These are phyloP conservation scores for Galemys pyrenaicus DNA, from an alignment of 2,113 vertebrate species.

Conservation along the genomic window DNA sequence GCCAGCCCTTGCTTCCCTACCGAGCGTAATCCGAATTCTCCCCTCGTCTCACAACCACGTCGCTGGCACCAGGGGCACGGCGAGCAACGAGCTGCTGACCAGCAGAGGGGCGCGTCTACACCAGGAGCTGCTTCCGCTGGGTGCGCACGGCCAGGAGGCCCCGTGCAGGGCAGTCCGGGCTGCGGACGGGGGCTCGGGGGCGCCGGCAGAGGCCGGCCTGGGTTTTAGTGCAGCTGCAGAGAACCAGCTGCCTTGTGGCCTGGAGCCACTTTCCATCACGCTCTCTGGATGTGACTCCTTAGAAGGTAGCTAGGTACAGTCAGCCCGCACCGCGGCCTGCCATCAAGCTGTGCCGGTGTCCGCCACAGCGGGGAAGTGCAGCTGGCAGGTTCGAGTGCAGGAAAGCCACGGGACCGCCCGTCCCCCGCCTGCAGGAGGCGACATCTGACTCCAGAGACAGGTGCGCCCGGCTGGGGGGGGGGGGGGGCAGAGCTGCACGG, in stretches of 20 bases:
- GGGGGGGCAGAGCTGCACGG: not conserved
- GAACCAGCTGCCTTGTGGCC: not conserved
- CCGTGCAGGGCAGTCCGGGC: too few species aligned
- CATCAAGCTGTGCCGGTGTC: constrained; percentile 72
- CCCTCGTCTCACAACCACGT: not conserved
- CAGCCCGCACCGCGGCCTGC: constrained; percentile 63
- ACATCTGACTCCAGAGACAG: constrained; percentile 44
- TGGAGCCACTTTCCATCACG: not conserved
- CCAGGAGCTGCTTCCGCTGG: not conserved
- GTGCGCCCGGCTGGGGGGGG: constrained; percentile 22
- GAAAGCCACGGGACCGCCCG: not conserved
- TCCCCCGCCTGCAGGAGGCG: too few species aligned
- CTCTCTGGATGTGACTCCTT: not conserved
- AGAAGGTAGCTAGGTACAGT: not conserved
- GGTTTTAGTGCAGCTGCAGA: not conserved
- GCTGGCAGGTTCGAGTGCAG: constrained; percentile 56
- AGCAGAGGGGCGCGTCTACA: not conserved
- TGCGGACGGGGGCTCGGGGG: too few species aligned
- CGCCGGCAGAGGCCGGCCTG: too few species aligned
- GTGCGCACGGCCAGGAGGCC: not conserved
- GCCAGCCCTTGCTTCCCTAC: not conserved
- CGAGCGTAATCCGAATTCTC: not conserved
- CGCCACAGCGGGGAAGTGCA: constrained; percentile 73
- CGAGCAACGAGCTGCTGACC: not conserved
- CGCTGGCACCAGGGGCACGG: not conserved